phyloP scores from a whole-genome alignment of 1,140 invertebrate species.

The Dendroctonus valens region DNA sequence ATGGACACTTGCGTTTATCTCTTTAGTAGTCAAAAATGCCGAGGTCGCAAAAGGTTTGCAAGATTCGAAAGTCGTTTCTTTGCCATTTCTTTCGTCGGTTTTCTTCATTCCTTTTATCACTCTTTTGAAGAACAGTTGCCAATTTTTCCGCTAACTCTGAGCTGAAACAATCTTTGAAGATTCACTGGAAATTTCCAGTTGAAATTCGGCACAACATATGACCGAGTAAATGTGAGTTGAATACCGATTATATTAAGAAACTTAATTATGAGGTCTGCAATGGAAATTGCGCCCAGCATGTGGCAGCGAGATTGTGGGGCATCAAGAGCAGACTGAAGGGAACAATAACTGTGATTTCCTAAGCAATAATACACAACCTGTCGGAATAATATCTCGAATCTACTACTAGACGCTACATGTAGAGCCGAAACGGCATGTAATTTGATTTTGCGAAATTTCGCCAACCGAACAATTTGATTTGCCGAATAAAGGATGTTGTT shows the following conservation, averaged over 20 bases:
- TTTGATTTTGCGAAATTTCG: constrained; percentile 14
- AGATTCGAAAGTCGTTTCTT: too few relatives aligned
- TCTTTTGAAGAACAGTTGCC: too few relatives aligned
- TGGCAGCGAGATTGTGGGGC: constrained; percentile 11
- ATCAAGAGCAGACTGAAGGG: constrained; percentile 15
- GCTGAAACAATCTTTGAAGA: too few relatives aligned
- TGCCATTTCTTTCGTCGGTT: too few relatives aligned
- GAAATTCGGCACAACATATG: not conserved
- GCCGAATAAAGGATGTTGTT: constrained; percentile 16
- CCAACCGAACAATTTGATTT: constrained; percentile 20
- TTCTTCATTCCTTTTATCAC: too few relatives aligned
- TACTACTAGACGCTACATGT: not conserved
- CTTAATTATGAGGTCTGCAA: constrained; percentile 25
- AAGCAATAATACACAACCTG: constrained; percentile 15
- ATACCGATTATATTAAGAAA: constrained; percentile 12
- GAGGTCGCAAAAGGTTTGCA: too few relatives aligned
- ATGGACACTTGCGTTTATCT: constrained; percentile 28
- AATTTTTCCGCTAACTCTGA: too few relatives aligned
- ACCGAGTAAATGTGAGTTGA: constrained; percentile 3
- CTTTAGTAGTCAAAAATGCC: not conserved
- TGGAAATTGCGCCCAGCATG: constrained; percentile 18
- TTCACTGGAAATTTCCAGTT: too few relatives aligned
- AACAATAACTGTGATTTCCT: constrained; percentile 29
- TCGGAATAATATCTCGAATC: constrained; percentile 22
- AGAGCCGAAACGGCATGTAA: constrained; percentile 2